These are phyloP conservation scores for Drosophila koepferae DNA, from an alignment of 2,888 invertebrate genomes.

Conservation along the genomic window DNA sequence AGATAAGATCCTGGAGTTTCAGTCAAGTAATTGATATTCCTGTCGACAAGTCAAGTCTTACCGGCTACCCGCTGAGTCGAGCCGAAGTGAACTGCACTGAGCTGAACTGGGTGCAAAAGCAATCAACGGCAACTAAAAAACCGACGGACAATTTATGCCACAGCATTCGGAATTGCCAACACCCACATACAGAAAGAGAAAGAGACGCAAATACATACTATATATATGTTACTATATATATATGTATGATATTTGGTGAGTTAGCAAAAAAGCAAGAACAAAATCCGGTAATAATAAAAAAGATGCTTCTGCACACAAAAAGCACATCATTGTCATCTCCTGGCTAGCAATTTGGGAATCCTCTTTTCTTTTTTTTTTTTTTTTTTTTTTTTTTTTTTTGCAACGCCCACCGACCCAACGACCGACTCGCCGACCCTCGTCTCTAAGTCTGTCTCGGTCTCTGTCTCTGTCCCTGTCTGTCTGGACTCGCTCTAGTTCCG, in stretches of 20 bases:
- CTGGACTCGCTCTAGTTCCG: slow-evolving; percentile 80
- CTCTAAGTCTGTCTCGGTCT: slow-evolving; percentile 53
- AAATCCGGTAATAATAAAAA: slow-evolving; percentile 58
- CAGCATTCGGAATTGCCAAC: slow-evolving; percentile 61
- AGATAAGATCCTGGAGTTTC: slow-evolving; percentile 56
- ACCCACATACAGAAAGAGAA: slow-evolving; percentile 29
- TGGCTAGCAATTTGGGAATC: slow-evolving; percentile 53
- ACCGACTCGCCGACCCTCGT: slow-evolving; percentile 36
- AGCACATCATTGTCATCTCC: slow-evolving; percentile 73
- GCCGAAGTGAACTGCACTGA: slow-evolving; percentile 34
- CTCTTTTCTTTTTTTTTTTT: slow-evolving; percentile 12
- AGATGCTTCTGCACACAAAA: slow-evolving; percentile 65
- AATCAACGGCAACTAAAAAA: slow-evolving; percentile 59
- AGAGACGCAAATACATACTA: slow-evolving; percentile 8
- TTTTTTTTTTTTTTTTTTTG: slow-evolving; percentile 5
- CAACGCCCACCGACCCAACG: slow-evolving; percentile 61
- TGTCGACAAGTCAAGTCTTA: slow-evolving; percentile 42
- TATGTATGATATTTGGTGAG: slow-evolving; percentile 59
- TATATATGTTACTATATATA: not conserved
- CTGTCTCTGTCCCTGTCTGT: slow-evolving; percentile 53
- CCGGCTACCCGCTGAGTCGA: slow-evolving; percentile 61
- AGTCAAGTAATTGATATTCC: slow-evolving; percentile 74
- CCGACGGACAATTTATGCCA: slow-evolving; percentile 73
- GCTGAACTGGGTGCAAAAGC: slow-evolving; percentile 47
- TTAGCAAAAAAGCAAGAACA: slow-evolving; percentile 55